Conservation (phyloP, 1,140 invertebrate genomes). For the Plectrocnemia conspersa region DNA sequence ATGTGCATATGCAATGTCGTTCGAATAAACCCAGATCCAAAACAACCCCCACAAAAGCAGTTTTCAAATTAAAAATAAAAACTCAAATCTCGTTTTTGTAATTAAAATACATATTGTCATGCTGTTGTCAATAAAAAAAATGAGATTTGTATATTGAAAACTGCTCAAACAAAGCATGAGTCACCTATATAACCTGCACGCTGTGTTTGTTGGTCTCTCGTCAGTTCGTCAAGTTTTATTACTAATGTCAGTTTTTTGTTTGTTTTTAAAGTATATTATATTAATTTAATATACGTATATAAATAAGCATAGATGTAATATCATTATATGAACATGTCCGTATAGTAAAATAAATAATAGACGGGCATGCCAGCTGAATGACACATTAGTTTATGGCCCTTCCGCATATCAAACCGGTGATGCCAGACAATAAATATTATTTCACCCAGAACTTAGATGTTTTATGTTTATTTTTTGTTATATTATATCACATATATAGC, state of each 20-base stretch:
- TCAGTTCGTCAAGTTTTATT: constrained; percentile 16
- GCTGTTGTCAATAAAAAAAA: background rate
- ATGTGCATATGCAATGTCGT: constrained; percentile 3
- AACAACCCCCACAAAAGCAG: background rate
- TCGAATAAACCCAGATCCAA: background rate
- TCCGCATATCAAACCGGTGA: constrained; percentile 18
- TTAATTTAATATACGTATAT: background rate
- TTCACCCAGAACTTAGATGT: too few relatives aligned
- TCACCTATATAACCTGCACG: constrained; percentile 31
- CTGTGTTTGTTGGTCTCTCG: constrained; percentile 32
- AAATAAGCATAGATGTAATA: background rate
- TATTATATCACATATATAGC: too few relatives aligned
- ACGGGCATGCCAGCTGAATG: constrained; percentile 6
- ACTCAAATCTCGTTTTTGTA: background rate
- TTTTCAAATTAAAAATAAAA: constrained; percentile 3
- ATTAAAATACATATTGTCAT: background rate
- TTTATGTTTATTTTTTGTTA: too few relatives aligned
- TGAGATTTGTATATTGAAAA: constrained; percentile 11
- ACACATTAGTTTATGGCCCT: background rate
- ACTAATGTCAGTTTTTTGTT: background rate
- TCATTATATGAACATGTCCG: background rate
- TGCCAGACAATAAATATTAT: constrained; percentile 28
- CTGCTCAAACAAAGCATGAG: constrained; percentile 28
- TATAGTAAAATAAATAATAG: constrained; percentile 5
- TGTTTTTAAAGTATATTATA: background rate